phyloP scores from a whole-genome alignment of 1,140 invertebrate genomes.

The Nephotettix cincticeps region DNA sequence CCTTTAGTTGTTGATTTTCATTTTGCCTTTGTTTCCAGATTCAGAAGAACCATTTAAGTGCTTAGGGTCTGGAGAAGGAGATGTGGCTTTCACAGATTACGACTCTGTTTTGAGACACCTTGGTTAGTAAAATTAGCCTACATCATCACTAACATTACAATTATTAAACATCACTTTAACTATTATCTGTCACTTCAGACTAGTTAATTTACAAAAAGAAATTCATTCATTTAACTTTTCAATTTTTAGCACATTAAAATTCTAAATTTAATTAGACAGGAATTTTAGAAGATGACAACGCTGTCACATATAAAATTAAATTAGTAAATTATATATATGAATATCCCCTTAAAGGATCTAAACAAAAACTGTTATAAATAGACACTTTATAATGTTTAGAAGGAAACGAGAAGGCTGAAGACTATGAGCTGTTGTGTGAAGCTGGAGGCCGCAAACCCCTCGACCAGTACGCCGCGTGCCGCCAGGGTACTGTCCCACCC shows the following conservation, averaged over 20 bases:
- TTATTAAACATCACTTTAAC: no score
- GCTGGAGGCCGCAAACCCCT: slow-evolving; percentile 54
- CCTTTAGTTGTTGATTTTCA: no score
- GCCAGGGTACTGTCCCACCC: slow-evolving; percentile 63
- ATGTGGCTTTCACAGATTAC: slow-evolving; percentile 61
- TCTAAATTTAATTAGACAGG: no score
- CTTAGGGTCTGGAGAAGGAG: slow-evolving; percentile 58
- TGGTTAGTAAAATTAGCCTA: slow-evolving; percentile 13
- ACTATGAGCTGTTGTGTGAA: slow-evolving; percentile 68
- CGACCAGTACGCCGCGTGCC: slow-evolving; percentile 57
- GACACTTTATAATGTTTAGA: background rate
- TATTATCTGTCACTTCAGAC: no score
- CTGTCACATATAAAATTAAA: background rate
- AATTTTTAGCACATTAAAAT: no score
- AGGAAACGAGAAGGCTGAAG: slow-evolving; percentile 53
- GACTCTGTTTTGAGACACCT: slow-evolving; percentile 22
- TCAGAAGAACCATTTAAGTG: slow-evolving; percentile 52
- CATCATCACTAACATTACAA: no score
- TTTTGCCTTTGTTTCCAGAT: slow-evolving; percentile 40
- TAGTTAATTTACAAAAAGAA: no score
- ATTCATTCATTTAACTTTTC: no score
- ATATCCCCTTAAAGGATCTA: background rate
- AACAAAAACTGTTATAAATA: background rate
- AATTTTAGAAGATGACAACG: no score
- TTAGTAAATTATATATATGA: no score